Base-by-base conservation (phyloP, 1,140 invertebrate species). In the Drosophila micromelanica region DNA sequence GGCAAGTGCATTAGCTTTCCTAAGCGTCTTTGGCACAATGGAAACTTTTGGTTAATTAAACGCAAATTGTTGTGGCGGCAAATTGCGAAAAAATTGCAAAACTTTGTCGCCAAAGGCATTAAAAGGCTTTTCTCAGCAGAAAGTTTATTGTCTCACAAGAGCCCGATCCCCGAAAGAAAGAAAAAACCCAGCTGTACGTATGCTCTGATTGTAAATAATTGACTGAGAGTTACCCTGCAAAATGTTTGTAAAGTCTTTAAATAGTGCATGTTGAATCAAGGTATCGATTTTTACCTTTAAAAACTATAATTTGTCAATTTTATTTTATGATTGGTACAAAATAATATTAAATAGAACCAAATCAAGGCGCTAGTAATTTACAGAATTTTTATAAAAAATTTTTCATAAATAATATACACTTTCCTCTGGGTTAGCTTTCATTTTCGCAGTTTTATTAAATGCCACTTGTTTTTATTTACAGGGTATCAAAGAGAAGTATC, bases 11-110 rank as follows among this genome's bases (percentile, higher is more conserved):
- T 84, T 84, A 85, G 81, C 77, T 86, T 86, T 62, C 59, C 76
- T 76, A 85, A 84, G 64, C 74, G 64, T 64, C 68, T 79, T 73
- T 35, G 11, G 13, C 37, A 74, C 59, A 71, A 60, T 59, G 35
- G 13, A 71, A 82, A 89, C 82, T 82, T 87, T 87, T 82, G 84
- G 84, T 89, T 87, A 87, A 87, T 87, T 87, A 87, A 87, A 87
- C 82, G 82, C 84, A 87, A 87, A 87, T 87, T 87, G 84, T 82
- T 87, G 82, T 82, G 84, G 84, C 82, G 82, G 84, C 79, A 87
- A 87, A 87, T 87, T 87, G 79, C 84, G 72, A 89, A 87, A 87
- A 87, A 87, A 87, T 87, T 82, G 79, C 84, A 62, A 85, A 84
- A 84, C 76, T 87, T 87, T 87, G 84, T 87, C 79, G 84, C 67